Conservation (phyloP, 2,888 invertebrate species). For the Tanytarsus gracilentus region DNA sequence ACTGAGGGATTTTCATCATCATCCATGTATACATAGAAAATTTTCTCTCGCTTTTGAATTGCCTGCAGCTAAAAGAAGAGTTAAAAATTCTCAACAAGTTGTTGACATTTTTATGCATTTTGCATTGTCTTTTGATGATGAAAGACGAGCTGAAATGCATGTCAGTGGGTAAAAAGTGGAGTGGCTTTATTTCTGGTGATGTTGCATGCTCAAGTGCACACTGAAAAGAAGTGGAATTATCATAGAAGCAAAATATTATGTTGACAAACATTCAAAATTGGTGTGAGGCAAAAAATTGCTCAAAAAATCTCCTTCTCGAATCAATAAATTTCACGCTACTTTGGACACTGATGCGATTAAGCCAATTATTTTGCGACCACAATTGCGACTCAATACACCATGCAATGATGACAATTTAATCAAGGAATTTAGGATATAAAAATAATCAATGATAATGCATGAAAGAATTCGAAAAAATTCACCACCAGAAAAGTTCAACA, state of each 20-base stretch:
- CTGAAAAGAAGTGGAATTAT: not conserved
- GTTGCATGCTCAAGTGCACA: not conserved
- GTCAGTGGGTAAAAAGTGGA: constrained; percentile 25
- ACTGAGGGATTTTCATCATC: not conserved
- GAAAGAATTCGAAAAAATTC: too few species aligned
- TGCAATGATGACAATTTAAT: not conserved
- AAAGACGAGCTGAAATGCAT: constrained; percentile 7
- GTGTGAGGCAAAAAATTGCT: not conserved
- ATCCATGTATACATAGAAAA: not conserved
- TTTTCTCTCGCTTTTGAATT: not conserved
- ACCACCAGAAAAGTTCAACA: too few species aligned
- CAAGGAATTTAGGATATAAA: not conserved
- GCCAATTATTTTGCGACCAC: constrained; percentile 23
- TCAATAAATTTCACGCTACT: constrained; percentile 18
- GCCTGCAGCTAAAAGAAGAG: not conserved
- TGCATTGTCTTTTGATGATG: not conserved
- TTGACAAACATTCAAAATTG: not conserved
- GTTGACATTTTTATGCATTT: constrained; percentile 1
- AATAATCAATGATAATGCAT: constrained; percentile 2
- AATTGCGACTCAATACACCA: constrained; percentile 4
- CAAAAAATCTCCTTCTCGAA: not conserved
- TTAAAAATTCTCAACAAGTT: constrained; percentile 2
- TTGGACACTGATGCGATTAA: constrained; percentile 17
- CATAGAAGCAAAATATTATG: not conserved
- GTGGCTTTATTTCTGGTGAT: not conserved